phyloP scores from a whole-genome alignment of 1,140 invertebrate genomes.

The Papilio dardanus region DNA sequence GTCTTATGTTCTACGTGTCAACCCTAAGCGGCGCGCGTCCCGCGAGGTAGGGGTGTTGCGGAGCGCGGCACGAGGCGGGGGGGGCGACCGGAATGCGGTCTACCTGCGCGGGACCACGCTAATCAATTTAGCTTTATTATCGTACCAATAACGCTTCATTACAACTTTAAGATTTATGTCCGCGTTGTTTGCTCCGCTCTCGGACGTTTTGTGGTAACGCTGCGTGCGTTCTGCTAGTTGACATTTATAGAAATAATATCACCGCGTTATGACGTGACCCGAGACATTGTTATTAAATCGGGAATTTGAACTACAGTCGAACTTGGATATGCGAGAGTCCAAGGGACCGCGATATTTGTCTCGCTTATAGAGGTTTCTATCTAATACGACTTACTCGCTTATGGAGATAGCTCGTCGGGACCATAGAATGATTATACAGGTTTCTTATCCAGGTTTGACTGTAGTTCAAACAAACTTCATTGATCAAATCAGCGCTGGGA shows the following conservation, averaged over 20 bases:
- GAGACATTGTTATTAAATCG: neutral
- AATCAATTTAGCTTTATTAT: slow-evolving; percentile 82
- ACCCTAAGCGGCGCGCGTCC: slow-evolving; percentile 8
- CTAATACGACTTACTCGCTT: too few species aligned
- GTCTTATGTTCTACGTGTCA: neutral
- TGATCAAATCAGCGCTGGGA: too few species aligned
- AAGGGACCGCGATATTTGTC: too few species aligned
- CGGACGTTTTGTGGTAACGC: slow-evolving; percentile 27
- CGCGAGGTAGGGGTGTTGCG: slow-evolving; percentile 25
- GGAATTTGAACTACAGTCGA: too few species aligned
- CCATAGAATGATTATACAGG: too few species aligned
- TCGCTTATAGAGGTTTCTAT: too few species aligned
- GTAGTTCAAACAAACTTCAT: too few species aligned
- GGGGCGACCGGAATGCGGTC: slow-evolving; percentile 70
- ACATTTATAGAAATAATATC: neutral
- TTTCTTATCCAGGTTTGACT: too few species aligned
- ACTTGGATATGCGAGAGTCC: too few species aligned
- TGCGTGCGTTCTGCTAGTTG: neutral
- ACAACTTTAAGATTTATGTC: slow-evolving; percentile 65
- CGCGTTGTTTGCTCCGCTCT: slow-evolving; percentile 56
- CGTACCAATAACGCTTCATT: slow-evolving; percentile 76
- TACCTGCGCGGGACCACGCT: slow-evolving; percentile 78
- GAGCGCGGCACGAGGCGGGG: slow-evolving; percentile 40
- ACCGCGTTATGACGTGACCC: neutral
- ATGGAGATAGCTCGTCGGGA: too few species aligned